phyloP scores from a whole-genome alignment of 1,140 invertebrate genomes.

The Nymphalis io region DNA sequence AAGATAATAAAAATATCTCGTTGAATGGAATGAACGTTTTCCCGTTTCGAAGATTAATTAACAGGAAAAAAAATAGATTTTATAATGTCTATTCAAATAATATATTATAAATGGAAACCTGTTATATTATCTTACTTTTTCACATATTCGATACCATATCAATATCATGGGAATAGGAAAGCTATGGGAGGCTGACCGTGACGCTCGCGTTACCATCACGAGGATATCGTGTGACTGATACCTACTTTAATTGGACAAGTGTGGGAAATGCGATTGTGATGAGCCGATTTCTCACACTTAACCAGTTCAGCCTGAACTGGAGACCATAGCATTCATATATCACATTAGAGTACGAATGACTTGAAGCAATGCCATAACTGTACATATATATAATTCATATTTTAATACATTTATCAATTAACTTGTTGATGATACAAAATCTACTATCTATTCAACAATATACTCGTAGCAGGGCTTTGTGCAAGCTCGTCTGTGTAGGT shows the following conservation, averaged over 20 bases:
- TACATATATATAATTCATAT: no score
- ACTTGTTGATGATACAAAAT: neutral
- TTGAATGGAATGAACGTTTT: neutral
- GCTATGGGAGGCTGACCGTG: slow-evolving; percentile 52
- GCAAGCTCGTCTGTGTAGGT: no score
- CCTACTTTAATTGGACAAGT: slow-evolving; percentile 19
- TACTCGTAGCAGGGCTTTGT: no score
- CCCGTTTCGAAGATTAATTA: neutral
- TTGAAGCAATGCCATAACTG: neutral
- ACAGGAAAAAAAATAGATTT: neutral
- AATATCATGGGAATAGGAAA: slow-evolving; percentile 64
- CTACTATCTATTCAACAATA: neutral
- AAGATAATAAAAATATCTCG: neutral
- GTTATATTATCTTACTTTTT: slow-evolving; percentile 33
- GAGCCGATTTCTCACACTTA: neutral
- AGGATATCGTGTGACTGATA: slow-evolving; percentile 48
- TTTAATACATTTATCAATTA: neutral
- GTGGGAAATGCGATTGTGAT: slow-evolving; percentile 22
- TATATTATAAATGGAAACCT: slow-evolving; percentile 7
- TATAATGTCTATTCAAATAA: neutral
- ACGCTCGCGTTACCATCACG: slow-evolving; percentile 54
- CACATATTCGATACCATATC: slow-evolving; percentile 37
- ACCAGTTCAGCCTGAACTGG: neutral
- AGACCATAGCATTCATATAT: neutral
- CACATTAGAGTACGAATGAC: neutral